phyloP scores from a whole-genome alignment of 2,113 vertebrate species.

The Silurus meridionalis region DNA sequence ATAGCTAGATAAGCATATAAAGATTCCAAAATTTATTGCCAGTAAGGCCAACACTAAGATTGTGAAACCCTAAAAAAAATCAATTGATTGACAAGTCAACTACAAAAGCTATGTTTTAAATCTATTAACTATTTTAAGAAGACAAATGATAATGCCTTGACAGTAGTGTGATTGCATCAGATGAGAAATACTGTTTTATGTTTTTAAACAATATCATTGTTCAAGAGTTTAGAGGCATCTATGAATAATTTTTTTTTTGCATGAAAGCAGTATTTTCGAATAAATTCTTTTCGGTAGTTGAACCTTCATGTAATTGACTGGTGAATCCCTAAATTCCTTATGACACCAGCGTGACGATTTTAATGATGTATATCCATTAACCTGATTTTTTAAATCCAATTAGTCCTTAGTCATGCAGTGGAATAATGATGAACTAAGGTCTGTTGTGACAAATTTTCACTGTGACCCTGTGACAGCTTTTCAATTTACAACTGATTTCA shows the following conservation, averaged over 20 bases:
- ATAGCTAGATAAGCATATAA: no score
- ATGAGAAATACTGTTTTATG: not conserved
- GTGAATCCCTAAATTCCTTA: not conserved
- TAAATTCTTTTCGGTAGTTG: not conserved
- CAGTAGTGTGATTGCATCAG: not conserved
- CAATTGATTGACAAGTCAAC: not conserved
- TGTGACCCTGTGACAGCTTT: slow-evolving; percentile 6
- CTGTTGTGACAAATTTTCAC: slow-evolving; percentile 21
- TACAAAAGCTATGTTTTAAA: not conserved
- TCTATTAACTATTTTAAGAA: not conserved
- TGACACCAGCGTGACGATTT: not conserved
- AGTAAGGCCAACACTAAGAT: not conserved
- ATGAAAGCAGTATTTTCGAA: not conserved
- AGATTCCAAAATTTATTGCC: no score
- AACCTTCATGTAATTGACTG: not conserved
- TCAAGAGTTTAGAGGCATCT: not conserved
- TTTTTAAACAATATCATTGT: not conserved
- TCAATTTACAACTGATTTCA: slow-evolving; percentile 41
- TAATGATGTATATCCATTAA: slow-evolving; percentile 17
- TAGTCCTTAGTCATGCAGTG: not conserved
- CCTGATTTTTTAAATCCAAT: slow-evolving; percentile 23
- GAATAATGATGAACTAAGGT: not conserved
- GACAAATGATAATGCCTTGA: not conserved
- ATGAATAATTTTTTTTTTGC: not conserved
- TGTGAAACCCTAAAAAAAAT: not conserved